Base-by-base conservation (phyloP, 2,113 vertebrate genomes). In the Cygnus buccinator region DNA sequence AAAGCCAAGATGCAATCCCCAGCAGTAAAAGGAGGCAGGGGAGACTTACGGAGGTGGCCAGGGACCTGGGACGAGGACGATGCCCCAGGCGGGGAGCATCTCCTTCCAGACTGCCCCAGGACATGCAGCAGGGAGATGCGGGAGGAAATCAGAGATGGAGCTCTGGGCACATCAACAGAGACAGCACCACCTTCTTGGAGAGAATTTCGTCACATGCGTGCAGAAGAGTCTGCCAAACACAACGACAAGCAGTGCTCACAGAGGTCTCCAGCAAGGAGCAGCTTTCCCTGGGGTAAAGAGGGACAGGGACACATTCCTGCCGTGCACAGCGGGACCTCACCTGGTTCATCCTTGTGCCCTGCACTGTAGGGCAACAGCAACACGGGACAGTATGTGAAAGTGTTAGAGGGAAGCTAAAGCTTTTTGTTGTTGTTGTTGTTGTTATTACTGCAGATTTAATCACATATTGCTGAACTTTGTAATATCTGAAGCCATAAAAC, bases 371-470 rank as follows among this genome's bases (percentile, higher is more conserved):
- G 41, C 43, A 59, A 31, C 13, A 20, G 43, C 20, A 54, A 39
- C 0, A 9, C 37, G 23, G 44, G 54, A 68, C 6, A 8, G 39
- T 0, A 33, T 0, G 3, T 6, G 9, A 33, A n/a, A 68, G 37
- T 15, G 39, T 37, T 23, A 39, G 28, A 46, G 31, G 5, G 28
- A 44, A 81, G 76, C 20, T 9, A 46, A 75, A 81, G 63, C 48
- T 13, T 20, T 48, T 48, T 48, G n/a, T 48, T 48, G 9, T 39
- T 35, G 37, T 22, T 48, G n/a, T 44, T 44, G 44, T 28, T 13
- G 39, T 63, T 39, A 29, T 52, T 70, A 54, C 21, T n/a, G 48
- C 62, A 70, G 57, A 80, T 52, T 46, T 75, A 70, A 81, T 13
- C 70, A 23, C 68, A 25, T 7, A 2, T 12, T 13, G 20, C 68